Evolutionary conservation across 1,140 invertebrate species (phyloP), one percentile per base, ranked within the genome.

Genomic region (Lepidurus couesii): DNA sequence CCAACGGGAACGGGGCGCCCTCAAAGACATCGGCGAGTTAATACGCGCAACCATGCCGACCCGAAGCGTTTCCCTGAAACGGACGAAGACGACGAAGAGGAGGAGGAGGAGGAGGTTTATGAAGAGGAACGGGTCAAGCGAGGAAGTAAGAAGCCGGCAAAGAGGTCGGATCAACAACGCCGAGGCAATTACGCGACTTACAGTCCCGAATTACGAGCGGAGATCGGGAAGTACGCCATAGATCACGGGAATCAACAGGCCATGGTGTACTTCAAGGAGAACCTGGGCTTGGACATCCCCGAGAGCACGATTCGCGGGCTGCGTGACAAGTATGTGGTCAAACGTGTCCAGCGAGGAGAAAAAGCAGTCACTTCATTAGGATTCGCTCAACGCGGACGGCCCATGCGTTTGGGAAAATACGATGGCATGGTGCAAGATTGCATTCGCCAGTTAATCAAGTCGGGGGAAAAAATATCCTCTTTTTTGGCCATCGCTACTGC

Each of bases 391-490:
- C 78, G 84, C 45, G 85, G 85, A 34, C 77, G 85, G 21, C 85
- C 85, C 10, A 82, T 85, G 80, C 73, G 84, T 26, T 78, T 86
- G 16, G 85, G 85, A 24, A 84, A 84, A 79, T 85, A 86, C 81
- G 85, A 86, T 79, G 82, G 82, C 76, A 78, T 85, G 44, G 85
- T 86, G 73, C 83, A 84, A 79, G 84, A 85, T 65, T 86, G 85
- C 79, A 83, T 86, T 45, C 78, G 82, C 77, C 82, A 85, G 76
- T 80, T 86, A 21, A 81, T 84, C 16, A 82, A 83, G 45, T 82
- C 82, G 45, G 85, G 85, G 42, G 85, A 86, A 78, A 85, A 84
- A 80, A 82, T 84, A 4, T 82, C 84, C 13, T 83, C 84, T 42
- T 85, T 85, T 77, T 78, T 85, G 44, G 84, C 82, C 16, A 85